Conservation (phyloP, 2,113 vertebrate species). For the Petromus typicus region DNA sequence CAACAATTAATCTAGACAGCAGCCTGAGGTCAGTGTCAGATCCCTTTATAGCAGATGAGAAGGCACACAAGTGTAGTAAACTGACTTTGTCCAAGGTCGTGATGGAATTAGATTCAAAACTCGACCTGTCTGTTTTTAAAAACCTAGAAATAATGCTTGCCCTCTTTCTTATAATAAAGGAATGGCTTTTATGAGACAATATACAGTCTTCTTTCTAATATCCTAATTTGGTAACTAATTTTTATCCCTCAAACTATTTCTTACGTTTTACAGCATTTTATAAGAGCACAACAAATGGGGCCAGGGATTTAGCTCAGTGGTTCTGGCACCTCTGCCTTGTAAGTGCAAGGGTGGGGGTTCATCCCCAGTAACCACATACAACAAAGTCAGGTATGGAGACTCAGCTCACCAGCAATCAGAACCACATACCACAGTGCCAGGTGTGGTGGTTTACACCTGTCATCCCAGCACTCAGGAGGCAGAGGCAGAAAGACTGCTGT, state of each 20-base stretch:
- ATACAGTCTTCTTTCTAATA: not conserved
- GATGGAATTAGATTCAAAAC: slow-evolving; percentile 27
- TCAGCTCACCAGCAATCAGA: too few relatives aligned
- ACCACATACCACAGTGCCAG: too few relatives aligned
- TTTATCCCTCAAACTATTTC: slow-evolving; percentile 18
- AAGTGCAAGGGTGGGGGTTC: too few relatives aligned
- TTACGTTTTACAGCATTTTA: slow-evolving; percentile 8
- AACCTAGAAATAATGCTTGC: slow-evolving; percentile 23
- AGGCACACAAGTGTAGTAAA: not conserved
- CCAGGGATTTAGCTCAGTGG: too few relatives aligned
- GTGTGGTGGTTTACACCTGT: too few relatives aligned
- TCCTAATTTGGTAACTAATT: not conserved
- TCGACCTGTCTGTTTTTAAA: not conserved
- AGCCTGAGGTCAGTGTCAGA: slow-evolving; percentile 55
- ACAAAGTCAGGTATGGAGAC: too few relatives aligned
- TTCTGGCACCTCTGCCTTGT: too few relatives aligned
- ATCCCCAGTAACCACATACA: too few relatives aligned
- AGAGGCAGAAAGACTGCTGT: too few relatives aligned
- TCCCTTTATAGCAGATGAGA: slow-evolving; percentile 52
- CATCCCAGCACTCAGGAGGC: too few relatives aligned
- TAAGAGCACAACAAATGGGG: not conserved
- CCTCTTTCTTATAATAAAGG: not conserved
- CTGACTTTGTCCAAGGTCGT: slow-evolving; percentile 60
- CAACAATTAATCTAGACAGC: slow-evolving; percentile 66
- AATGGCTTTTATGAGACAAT: not conserved